Evolutionary conservation across 2,888 invertebrate species (phyloP).

Genomic region (Apotomis betuletana): DNA sequence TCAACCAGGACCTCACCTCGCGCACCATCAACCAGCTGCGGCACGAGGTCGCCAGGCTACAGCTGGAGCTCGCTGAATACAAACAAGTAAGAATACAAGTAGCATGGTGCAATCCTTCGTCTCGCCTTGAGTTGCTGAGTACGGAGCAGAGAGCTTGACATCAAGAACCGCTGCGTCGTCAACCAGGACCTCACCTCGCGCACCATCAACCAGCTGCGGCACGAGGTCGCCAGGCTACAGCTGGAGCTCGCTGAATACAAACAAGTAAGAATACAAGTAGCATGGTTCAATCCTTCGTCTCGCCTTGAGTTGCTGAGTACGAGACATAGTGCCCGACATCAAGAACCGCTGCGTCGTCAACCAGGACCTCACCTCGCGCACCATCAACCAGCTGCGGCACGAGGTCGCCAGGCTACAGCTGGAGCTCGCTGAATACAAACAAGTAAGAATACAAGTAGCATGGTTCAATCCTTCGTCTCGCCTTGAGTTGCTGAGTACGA

Average conservation of each 20-base stretch:
- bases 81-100: too few relatives aligned
- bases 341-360: constrained; percentile 96
- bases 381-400: constrained; percentile 88
- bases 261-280: too few relatives aligned
- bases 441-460: too few relatives aligned
- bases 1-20: constrained; percentile 95
- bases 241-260: constrained; percentile 95
- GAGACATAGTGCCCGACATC: constrained; percentile 91
- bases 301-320: too few relatives aligned
- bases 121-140: too few relatives aligned
- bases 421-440: constrained; percentile 93
- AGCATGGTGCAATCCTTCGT: too few relatives aligned
- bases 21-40: constrained; percentile 92
- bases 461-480: too few relatives aligned
- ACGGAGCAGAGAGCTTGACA: constrained; percentile 82
- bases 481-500: too few relatives aligned
- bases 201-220: constrained; percentile 90
- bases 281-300: too few relatives aligned
- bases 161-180: constrained; percentile 95
- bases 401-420: constrained; percentile 94
- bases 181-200: constrained; percentile 96
- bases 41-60: constrained; percentile 90
- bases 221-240: constrained; percentile 92
- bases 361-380: constrained; percentile 95
- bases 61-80: constrained; percentile 94